Evolutionary conservation across 2,888 invertebrate species (phyloP).

Genomic region (Campoletis raptor): DNA sequence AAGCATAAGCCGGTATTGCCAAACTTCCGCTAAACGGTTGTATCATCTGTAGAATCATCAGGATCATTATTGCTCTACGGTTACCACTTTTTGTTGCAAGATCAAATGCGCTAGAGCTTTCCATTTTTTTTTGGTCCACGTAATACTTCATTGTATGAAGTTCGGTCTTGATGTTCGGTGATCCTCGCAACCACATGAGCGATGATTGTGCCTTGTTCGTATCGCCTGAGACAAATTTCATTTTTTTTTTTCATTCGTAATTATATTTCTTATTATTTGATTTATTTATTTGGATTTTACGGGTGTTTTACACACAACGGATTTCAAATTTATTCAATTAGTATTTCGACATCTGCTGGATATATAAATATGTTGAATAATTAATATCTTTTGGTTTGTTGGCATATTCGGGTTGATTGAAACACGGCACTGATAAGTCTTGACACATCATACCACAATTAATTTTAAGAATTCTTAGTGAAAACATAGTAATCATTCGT

Average conservation of each 20-base stretch:
- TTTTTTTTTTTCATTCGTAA: background rate
- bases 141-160: slow-evolving; percentile 20
- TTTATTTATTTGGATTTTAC: background rate
- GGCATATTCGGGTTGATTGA: too few species aligned
- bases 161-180: slow-evolving; percentile 30
- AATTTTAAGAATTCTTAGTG: too few species aligned
- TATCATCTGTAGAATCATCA: slow-evolving; percentile 22
- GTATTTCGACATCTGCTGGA: too few species aligned
- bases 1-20: slow-evolving; percentile 31
- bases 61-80: slow-evolving; percentile 25
- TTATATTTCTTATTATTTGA: background rate
- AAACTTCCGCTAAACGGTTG: slow-evolving; percentile 39
- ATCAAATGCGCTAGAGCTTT: slow-evolving; percentile 5
- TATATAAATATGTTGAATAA: too few species aligned
- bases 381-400: too few species aligned
- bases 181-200: slow-evolving; percentile 45
- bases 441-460: too few species aligned
- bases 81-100: slow-evolving; percentile 21
- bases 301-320: too few species aligned
- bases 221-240: slow-evolving; percentile 33
- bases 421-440: too few species aligned
- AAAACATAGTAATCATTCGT: too few species aligned
- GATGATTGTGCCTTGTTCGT: slow-evolving; percentile 26
- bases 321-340: too few species aligned
- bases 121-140: slow-evolving; percentile 30